These are phyloP conservation scores for Euborellia annulipes DNA, from an alignment of 1,140 invertebrate species.

Conservation along the genomic window DNA sequence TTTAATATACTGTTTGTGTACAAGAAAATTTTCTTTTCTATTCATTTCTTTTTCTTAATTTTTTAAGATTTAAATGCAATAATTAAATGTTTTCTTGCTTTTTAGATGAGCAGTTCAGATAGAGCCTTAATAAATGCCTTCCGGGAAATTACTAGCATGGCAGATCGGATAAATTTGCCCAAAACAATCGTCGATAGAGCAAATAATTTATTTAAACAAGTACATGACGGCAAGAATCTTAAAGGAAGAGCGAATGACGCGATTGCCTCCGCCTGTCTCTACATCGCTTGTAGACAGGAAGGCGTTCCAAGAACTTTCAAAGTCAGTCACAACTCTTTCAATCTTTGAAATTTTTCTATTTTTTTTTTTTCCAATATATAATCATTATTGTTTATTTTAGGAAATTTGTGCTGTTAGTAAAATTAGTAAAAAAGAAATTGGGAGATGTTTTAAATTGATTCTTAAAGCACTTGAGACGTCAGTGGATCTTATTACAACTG, in stretches of 20 bases:
- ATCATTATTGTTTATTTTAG: conserved; percentile 18
- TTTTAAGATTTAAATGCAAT: too few relatives aligned
- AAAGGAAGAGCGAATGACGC: conserved; percentile 95
- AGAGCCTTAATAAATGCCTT: conserved; percentile 89
- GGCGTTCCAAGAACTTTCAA: conserved; percentile 98
- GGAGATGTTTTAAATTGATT: conserved; percentile 89
- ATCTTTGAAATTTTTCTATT: neutral
- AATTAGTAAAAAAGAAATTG: conserved; percentile 99
- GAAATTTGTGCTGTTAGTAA: conserved; percentile 98
- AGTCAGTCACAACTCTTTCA: conserved; percentile 23
- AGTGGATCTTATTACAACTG: conserved; percentile 94
- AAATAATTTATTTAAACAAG: conserved; percentile 94
- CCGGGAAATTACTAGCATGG: conserved; percentile 93
- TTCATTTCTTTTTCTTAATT: too few relatives aligned
- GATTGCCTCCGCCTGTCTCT: conserved; percentile 95
- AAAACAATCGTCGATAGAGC: conserved; percentile 90
- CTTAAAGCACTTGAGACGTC: conserved; percentile 84
- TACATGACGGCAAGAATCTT: conserved; percentile 92
- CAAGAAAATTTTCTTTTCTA: too few relatives aligned
- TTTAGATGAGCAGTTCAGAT: conserved; percentile 76
- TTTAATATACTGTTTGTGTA: too few relatives aligned
- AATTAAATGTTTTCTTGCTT: conserved; percentile 13
- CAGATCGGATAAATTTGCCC: conserved; percentile 91
- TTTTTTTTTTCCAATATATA: neutral
- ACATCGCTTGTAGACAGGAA: conserved; percentile 97